These are phyloP conservation scores for Thera britannica DNA, from an alignment of 2,888 invertebrate genomes.

Conservation along the genomic window DNA sequence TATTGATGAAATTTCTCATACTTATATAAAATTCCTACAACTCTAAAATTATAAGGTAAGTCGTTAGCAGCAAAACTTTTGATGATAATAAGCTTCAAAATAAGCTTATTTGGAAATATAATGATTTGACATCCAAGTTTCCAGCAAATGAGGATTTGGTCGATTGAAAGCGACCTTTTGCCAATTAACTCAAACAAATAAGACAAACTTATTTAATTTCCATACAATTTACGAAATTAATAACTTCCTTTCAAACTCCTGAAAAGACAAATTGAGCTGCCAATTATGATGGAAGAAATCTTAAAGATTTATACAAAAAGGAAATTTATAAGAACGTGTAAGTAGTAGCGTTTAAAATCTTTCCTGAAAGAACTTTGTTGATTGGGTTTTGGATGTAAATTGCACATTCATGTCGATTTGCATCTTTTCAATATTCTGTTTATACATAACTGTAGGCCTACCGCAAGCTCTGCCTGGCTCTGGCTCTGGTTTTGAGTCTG, in stretches of 20 bases:
- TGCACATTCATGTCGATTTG: not conserved
- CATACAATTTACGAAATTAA: constrained; percentile 30
- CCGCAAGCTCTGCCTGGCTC: no score
- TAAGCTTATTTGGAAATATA: not conserved
- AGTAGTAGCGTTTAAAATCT: constrained; percentile 7
- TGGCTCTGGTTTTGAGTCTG: no score
- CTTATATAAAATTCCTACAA: no score
- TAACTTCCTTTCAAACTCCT: constrained; percentile 26
- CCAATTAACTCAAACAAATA: constrained; percentile 21
- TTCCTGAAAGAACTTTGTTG: not conserved
- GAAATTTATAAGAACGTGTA: constrained; percentile 4
- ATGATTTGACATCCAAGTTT: constrained; percentile 3
- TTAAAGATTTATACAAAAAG: constrained; percentile 7
- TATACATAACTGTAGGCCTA: no score
- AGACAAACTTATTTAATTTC: constrained; percentile 23
- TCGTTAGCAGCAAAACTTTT: not conserved
- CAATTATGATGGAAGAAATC: constrained; percentile 25
- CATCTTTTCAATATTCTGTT: not conserved
- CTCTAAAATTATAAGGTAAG: not conserved
- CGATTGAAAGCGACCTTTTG: constrained; percentile 19
- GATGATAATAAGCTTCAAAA: no score
- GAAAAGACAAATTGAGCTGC: constrained; percentile 31
- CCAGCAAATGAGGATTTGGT: not conserved
- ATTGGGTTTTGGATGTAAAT: no score
- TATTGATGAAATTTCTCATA: no score